Evolutionary conservation across 2,797 vertebrate genomes (phyloP).

Genomic region (Brachyrhaphis roseni): DNA sequence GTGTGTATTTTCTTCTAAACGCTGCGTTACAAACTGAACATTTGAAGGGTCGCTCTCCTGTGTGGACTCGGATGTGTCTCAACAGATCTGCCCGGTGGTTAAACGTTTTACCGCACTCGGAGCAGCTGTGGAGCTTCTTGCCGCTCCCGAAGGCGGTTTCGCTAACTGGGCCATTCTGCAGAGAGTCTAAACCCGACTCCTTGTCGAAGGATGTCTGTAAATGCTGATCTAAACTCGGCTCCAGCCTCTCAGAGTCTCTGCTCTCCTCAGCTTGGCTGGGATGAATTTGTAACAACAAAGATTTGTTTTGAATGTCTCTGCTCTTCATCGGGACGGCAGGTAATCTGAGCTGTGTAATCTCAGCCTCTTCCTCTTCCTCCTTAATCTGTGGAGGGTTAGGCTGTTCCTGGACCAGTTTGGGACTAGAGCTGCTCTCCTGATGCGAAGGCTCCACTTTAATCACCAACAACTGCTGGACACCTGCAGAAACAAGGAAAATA

Average conservation of each 20-base stretch:
- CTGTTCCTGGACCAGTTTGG: background rate
- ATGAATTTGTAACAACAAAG: background rate
- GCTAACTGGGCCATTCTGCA: background rate
- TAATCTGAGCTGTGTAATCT: background rate
- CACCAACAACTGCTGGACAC: constrained; percentile 7
- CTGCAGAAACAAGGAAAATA: background rate
- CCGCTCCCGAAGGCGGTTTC: accelerated
- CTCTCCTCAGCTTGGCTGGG: background rate
- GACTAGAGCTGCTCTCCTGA: background rate
- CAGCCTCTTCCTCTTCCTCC: background rate
- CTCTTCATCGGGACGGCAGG: background rate
- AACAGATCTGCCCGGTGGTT: background rate
- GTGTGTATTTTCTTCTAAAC: constrained; percentile 14
- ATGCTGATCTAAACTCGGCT: background rate
- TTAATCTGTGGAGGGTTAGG: background rate
- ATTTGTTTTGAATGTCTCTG: background rate
- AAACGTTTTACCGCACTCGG: constrained; percentile 15
- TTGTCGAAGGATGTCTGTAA: background rate
- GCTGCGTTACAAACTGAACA: constrained; percentile 1
- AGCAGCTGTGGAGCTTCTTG: constrained; percentile 20
- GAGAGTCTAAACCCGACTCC: background rate
- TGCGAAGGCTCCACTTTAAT: constrained; percentile 8
- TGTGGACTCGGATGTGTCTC: constrained; percentile 7
- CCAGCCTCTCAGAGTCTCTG: background rate
- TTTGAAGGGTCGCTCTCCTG: constrained; percentile 10